These are phyloP conservation scores for Pristionchus mayeri DNA, from an alignment of 2,888 invertebrate genomes.

Conservation along the genomic window DNA sequence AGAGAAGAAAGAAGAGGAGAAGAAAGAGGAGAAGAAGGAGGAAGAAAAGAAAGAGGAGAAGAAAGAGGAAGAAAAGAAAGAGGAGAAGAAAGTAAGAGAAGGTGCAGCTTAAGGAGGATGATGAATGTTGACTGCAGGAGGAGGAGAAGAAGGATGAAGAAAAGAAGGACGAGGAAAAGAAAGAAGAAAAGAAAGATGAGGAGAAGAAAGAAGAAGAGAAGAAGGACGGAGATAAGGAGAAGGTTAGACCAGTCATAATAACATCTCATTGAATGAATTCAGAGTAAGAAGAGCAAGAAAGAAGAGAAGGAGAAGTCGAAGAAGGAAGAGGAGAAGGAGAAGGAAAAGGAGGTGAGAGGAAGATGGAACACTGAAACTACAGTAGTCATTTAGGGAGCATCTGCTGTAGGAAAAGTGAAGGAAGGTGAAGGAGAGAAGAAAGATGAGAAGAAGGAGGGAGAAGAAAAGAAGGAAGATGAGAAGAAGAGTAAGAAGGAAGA, in stretches of 20 bases:
- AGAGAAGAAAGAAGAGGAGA: conserved; percentile 11
- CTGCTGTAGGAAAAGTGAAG: conserved; percentile 39
- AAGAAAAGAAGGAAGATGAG: background rate
- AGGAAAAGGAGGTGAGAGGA: conserved; percentile 74
- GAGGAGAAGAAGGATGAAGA: background rate
- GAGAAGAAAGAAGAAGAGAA: background rate
- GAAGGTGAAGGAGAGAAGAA: conserved; percentile 48
- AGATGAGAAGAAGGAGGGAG: conserved; percentile 16
- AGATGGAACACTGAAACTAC: background rate
- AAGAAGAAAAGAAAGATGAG: background rate
- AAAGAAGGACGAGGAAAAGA: background rate
- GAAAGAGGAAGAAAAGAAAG: conserved; percentile 38
- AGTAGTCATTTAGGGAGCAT: background rate
- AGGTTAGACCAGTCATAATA: background rate
- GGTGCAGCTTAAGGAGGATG: background rate
- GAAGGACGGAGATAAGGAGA: conserved; percentile 18
- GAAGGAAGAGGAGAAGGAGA: conserved; percentile 12
- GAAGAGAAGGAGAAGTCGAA: conserved; percentile 27
- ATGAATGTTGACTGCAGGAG: background rate
- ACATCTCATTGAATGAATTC: background rate
- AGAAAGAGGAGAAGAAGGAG: background rate
- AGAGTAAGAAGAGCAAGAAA: conserved; percentile 22
- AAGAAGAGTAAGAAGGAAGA: background rate
- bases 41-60: conserved; percentile 14
- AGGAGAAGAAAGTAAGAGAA: conserved; percentile 52